These are phyloP conservation scores for Upupa epops DNA, from an alignment of 2,113 vertebrate species.

Conservation along the genomic window DNA sequence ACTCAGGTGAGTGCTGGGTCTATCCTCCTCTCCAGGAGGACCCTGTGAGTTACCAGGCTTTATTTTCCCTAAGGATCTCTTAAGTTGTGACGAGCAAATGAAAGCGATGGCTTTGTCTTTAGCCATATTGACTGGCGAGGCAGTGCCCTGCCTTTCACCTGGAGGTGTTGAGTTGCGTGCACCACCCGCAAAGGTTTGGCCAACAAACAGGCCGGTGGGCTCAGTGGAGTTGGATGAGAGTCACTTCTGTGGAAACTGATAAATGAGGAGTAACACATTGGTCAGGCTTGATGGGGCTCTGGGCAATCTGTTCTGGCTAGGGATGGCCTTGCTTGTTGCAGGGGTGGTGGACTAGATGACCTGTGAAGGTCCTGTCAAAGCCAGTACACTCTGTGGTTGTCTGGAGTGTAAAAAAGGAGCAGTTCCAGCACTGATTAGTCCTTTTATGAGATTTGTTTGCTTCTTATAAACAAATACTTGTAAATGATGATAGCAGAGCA, in stretches of 20 bases:
- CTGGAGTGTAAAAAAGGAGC: neutral
- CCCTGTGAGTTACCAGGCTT: neutral
- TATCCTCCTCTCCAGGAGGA: neutral
- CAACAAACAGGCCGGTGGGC: neutral
- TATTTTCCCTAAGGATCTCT: neutral
- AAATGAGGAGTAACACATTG: neutral
- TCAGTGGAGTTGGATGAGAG: neutral
- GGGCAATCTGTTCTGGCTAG: too few species aligned
- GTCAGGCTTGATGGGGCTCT: neutral
- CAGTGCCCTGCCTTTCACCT: neutral
- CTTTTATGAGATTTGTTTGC: neutral
- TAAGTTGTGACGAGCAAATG: neutral
- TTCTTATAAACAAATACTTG: neutral
- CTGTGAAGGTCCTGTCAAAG: too few species aligned
- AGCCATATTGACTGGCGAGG: neutral
- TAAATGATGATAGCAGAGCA: conserved; percentile 23
- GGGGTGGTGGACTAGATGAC: too few species aligned
- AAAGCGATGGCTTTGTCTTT: neutral
- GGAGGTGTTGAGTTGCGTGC: neutral
- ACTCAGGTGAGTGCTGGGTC: neutral
- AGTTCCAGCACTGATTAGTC: neutral
- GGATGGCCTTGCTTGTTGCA: too few species aligned
- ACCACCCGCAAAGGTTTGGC: neutral
- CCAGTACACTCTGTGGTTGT: too few species aligned
- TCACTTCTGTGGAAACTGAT: neutral